A percentile compares a stretch with the other conserved stretches of the same genome.
Evolutionary conservation across 2,113 vertebrate species (phyloP).

Genomic region (Morone saxatilis): DNA sequence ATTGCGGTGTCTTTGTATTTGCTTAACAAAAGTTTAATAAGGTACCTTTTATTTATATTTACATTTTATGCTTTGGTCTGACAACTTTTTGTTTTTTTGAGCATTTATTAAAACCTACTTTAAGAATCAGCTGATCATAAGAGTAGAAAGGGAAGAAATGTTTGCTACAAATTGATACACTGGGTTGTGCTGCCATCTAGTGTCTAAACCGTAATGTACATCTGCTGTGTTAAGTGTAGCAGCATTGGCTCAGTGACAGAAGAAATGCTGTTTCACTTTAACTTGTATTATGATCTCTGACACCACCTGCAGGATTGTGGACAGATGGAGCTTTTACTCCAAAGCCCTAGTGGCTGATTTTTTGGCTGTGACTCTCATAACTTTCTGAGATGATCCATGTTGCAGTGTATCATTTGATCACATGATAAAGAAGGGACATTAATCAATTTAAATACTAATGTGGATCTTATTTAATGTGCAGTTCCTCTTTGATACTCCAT

Average conservation of each 20-base stretch:
- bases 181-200: constrained; percentile 62
- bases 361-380: neutral
- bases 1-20: neutral
- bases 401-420: neutral
- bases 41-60: neutral
- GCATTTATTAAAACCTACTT: neutral
- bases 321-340: neutral
- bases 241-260: neutral
- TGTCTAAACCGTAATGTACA: constrained; percentile 24
- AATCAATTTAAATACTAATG: neutral
- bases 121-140: neutral
- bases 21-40: neutral
- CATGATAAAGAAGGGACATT: neutral
- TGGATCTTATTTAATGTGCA: neutral
- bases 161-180: neutral
- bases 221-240: neutral
- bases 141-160: neutral
- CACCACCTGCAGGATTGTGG: constrained; percentile 5
- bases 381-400: neutral
- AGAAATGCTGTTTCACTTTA: neutral
- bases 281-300: neutral
- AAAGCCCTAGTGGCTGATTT: neutral
- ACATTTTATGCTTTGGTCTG: neutral
- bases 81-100: neutral
- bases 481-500: neutral